Evolutionary conservation across 2,888 invertebrate genomes (phyloP).

Genomic region (Cotesia congregata): DNA sequence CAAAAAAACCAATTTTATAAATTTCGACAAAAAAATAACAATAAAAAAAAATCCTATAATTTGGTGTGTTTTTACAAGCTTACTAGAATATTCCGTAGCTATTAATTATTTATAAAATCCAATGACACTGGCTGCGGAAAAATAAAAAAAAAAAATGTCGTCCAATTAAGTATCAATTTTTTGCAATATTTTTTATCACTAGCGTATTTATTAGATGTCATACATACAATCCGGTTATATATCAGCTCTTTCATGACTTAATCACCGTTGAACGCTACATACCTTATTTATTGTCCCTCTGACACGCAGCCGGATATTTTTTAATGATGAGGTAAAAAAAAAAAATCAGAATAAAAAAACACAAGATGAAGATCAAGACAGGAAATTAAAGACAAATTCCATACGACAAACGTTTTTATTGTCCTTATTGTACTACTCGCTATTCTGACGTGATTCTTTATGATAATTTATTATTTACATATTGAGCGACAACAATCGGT

Average conservation of each 20-base stretch:
- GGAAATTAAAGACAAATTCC: background rate
- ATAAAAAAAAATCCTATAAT: no score
- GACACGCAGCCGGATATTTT: background rate
- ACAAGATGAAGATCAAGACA: background rate
- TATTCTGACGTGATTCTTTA: background rate
- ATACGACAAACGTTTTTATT: background rate
- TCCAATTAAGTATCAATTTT: slow-evolving; percentile 1
- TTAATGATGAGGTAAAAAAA: background rate
- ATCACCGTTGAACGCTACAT: background rate
- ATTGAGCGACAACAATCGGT: background rate
- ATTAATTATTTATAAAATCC: background rate
- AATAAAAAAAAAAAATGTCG: background rate
- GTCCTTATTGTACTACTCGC: background rate
- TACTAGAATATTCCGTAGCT: background rate
- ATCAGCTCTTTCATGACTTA: background rate
- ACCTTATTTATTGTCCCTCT: background rate
- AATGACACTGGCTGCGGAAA: background rate
- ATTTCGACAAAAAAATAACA: no score
- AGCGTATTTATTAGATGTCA: background rate
- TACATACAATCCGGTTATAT: slow-evolving; percentile 1
- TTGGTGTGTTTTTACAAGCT: no score
- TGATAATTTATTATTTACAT: background rate
- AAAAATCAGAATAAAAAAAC: background rate
- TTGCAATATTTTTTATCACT: background rate
- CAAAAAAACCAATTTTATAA: no score